Percentiles rank a stretch among this genome's conserved stretches.
Evolutionary conservation across 2,888 invertebrate species (phyloP).

Genomic region (Apeira syringaria): DNA sequence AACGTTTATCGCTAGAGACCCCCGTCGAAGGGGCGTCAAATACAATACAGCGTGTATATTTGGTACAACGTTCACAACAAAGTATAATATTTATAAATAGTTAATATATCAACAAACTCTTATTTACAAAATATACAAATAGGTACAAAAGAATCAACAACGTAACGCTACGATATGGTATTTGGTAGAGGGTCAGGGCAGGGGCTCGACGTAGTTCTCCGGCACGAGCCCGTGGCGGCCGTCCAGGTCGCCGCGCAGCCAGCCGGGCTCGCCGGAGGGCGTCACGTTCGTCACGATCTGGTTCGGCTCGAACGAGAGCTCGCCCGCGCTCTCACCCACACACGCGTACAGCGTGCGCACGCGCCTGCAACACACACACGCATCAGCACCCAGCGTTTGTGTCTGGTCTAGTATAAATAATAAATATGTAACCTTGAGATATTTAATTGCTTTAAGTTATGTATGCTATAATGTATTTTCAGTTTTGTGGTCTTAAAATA

Average conservation of each 20-base stretch:
- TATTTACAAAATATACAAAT: slow-evolving; percentile 79
- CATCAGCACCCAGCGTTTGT: not conserved
- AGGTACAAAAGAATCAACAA: slow-evolving; percentile 70
- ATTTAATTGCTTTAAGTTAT: no score
- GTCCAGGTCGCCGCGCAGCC: slow-evolving; percentile 97
- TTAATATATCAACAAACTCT: slow-evolving; percentile 78
- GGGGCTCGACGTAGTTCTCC: slow-evolving; percentile 97
- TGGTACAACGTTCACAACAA: slow-evolving; percentile 81
- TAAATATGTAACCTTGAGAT: no score
- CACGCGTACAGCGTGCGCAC: slow-evolving; percentile 98
- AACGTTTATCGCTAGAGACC: slow-evolving; percentile 40
- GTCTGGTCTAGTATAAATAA: no score
- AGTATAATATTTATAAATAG: slow-evolving; percentile 73
- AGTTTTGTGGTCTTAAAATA: no score
- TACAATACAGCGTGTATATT: slow-evolving; percentile 61
- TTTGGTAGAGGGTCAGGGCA: slow-evolving; percentile 80
- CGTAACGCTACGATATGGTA: slow-evolving; percentile 51
- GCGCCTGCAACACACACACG: slow-evolving; percentile 77
- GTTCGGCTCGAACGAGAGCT: slow-evolving; percentile 98
- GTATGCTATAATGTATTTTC: no score
- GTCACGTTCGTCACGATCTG: slow-evolving; percentile 98
- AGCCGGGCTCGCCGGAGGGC: slow-evolving; percentile 97
- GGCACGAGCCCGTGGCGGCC: slow-evolving; percentile 97
- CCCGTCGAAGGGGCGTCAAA: slow-evolving; percentile 22
- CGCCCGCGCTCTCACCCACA: slow-evolving; percentile 97